Conservation (phyloP, 1,140 invertebrate genomes). For the Littorina saxatilis region DNA sequence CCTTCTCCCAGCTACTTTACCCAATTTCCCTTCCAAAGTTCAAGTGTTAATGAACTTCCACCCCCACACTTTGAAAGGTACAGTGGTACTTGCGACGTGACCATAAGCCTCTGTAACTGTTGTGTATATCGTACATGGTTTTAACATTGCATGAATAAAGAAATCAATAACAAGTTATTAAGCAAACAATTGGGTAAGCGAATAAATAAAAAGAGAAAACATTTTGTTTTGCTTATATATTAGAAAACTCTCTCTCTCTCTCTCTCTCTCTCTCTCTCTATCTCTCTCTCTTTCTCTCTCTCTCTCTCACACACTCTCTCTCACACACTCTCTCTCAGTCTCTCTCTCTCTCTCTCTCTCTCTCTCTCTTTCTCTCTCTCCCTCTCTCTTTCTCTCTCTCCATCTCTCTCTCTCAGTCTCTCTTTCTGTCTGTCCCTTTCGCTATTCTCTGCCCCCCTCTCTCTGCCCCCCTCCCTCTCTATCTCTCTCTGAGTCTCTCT, state of each 20-base stretch:
- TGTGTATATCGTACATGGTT: background rate
- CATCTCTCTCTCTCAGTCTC: too few species aligned
- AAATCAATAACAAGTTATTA: background rate
- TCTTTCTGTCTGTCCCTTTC: too few species aligned
- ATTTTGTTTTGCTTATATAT: too few species aligned
- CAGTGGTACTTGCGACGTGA: background rate
- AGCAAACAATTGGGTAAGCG: too few species aligned
- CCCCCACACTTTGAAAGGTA: background rate
- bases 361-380: background rate
- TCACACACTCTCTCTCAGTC: background rate
- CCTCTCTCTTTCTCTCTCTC: background rate
- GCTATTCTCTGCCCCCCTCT: too few species aligned
- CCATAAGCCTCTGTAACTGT: background rate
- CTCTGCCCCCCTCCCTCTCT: too few species aligned
- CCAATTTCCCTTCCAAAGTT: background rate
- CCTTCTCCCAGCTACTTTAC: background rate
- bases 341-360: background rate
- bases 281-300: too few species aligned
- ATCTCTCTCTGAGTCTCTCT: too few species aligned
- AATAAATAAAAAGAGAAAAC: too few species aligned
- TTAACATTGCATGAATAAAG: background rate
- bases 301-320: too few species aligned
- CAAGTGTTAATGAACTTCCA: background rate
- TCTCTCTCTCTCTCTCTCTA: too few species aligned
- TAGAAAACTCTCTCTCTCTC: too few species aligned